These are phyloP conservation scores for Eleginops maclovinus DNA, from an alignment of 2,113 vertebrate genomes.

Conservation along the genomic window DNA sequence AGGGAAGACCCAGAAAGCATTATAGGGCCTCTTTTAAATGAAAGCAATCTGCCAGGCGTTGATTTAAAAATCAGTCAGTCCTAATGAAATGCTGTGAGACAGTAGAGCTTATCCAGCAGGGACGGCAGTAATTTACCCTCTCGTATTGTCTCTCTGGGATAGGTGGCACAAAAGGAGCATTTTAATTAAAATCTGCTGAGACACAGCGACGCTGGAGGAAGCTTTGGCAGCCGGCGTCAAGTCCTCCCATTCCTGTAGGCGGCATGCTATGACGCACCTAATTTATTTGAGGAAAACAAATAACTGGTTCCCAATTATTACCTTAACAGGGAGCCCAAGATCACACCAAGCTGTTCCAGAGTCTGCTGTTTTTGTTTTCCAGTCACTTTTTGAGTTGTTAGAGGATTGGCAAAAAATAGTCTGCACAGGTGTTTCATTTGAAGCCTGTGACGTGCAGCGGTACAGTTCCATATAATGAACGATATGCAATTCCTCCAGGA, in stretches of 20 bases:
- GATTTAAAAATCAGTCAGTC: constrained; percentile 41
- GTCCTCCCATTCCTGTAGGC: constrained; percentile 39
- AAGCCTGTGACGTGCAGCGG: neutral
- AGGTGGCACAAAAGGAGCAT: constrained; percentile 78
- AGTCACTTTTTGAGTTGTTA: neutral
- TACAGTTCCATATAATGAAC: neutral
- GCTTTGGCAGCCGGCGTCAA: constrained; percentile 56
- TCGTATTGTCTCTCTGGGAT: constrained; percentile 63
- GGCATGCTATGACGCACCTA: constrained; percentile 29
- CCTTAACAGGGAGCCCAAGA: constrained; percentile 29
- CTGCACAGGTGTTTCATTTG: neutral
- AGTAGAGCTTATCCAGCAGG: constrained; percentile 48
- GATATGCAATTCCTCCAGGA: neutral
- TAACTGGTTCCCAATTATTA: constrained; percentile 49
- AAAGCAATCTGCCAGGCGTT: constrained; percentile 46
- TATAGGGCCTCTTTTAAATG: neutral
- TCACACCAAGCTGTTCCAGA: neutral
- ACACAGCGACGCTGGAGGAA: constrained; percentile 66
- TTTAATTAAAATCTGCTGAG: constrained; percentile 86
- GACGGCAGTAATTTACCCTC: constrained; percentile 63
- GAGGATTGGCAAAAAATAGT: neutral
- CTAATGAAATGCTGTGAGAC: constrained; percentile 54
- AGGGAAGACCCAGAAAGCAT: too few relatives aligned
- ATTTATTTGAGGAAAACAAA: constrained; percentile 51
- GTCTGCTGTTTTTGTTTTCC: constrained; percentile 14